These are phyloP conservation scores for Enteromius paludinosus DNA, from an alignment of 2,797 vertebrate genomes.

Conservation along the genomic window DNA sequence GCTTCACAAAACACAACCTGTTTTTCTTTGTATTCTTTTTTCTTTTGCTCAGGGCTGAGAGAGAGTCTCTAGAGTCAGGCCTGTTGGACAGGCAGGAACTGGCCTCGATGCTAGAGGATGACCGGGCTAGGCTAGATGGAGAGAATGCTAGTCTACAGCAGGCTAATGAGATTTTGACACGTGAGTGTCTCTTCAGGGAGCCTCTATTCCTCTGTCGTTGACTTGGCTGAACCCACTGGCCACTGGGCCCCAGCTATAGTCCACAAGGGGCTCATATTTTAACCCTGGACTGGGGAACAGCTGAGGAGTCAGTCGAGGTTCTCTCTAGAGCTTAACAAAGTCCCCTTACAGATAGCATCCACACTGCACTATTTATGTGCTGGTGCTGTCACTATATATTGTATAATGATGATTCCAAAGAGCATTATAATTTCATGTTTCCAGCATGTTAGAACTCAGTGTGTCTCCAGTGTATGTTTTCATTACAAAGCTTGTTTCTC, in stretches of 20 bases:
- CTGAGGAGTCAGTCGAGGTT: constrained; percentile 69
- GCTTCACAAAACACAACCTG: constrained; percentile 18
- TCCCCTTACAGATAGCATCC: constrained; percentile 61
- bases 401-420: constrained; percentile 44
- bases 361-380: constrained; percentile 55
- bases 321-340: constrained; percentile 68
- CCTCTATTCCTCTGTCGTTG: constrained; percentile 46
- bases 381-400: constrained; percentile 50
- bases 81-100: constrained; percentile 81
- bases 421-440: constrained; percentile 45
- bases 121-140: constrained; percentile 74
- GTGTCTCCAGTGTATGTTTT: constrained; percentile 13
- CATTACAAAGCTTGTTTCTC: constrained; percentile 7
- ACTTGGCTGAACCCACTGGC: constrained; percentile 68
- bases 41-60: constrained; percentile 74
- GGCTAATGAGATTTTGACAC: constrained; percentile 80
- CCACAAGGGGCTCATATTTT: constrained; percentile 77
- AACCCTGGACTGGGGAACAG: constrained; percentile 73
- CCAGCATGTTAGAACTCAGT: constrained; percentile 29
- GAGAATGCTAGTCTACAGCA: constrained; percentile 72
- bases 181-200: constrained; percentile 74
- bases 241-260: constrained; percentile 70
- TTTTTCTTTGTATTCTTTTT: constrained; percentile 25
- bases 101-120: constrained; percentile 74
- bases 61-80: constrained; percentile 77